Conservation (phyloP, 2,113 vertebrate species). For the Pachycephala philippinensis region DNA sequence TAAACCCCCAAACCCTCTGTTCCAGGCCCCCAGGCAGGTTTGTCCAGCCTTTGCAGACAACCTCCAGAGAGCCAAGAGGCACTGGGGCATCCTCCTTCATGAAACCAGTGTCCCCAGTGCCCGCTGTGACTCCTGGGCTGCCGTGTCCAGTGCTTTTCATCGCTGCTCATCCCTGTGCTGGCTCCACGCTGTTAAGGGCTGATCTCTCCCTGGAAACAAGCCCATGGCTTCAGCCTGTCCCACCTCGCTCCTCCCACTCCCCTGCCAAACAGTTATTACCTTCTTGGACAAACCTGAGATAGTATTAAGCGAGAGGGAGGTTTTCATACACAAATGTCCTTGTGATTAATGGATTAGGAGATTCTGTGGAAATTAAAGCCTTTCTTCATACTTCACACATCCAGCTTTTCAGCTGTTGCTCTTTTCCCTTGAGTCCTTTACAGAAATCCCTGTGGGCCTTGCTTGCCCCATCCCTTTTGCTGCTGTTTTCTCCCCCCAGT, state of each 20-base stretch:
- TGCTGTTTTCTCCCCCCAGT: background rate
- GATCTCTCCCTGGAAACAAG: background rate
- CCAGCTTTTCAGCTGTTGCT: background rate
- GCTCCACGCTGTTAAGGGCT: background rate
- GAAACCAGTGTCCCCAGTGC: background rate
- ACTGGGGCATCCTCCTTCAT: background rate
- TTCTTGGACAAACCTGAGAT: background rate
- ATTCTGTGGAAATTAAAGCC: background rate
- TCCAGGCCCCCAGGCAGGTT: background rate
- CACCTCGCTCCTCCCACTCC: background rate
- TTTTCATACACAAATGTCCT: background rate
- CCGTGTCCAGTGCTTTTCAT: rapidly evolving
- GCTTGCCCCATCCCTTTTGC: background rate
- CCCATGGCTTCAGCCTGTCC: background rate
- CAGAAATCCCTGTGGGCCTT: background rate
- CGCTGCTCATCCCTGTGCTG: rapidly evolving
- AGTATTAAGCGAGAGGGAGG: background rate
- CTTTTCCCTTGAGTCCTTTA: background rate
- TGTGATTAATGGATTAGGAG: background rate
- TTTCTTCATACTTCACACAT: background rate
- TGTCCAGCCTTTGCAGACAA: background rate
- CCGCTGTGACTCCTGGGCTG: background rate
- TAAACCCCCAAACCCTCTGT: background rate
- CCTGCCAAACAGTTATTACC: background rate
- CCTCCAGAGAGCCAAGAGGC: background rate